These are phyloP conservation scores for Phalangium opilio DNA, from an alignment of 2,888 invertebrate genomes.

Conservation along the genomic window DNA sequence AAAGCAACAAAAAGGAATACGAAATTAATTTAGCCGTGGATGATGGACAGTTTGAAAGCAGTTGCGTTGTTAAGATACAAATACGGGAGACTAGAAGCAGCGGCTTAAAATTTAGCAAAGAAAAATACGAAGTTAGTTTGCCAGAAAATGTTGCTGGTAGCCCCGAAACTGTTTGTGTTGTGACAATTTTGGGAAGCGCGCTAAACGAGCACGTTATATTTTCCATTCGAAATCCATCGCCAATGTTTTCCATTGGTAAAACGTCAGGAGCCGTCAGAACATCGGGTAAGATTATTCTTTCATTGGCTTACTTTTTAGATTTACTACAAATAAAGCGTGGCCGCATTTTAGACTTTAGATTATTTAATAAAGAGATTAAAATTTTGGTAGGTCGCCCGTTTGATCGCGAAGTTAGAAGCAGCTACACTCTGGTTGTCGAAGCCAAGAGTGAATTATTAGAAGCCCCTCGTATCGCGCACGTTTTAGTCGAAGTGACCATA, in stretches of 20 bases:
- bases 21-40: slow-evolving; percentile 18
- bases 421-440: slow-evolving; percentile 70
- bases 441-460: slow-evolving; percentile 28
- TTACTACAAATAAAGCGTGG: too few relatives aligned
- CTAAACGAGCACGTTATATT: slow-evolving; percentile 78
- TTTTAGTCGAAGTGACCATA: slow-evolving; percentile 60
- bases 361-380: too few relatives aligned
- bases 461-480: slow-evolving; percentile 51
- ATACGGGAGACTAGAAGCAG: slow-evolving; percentile 48
- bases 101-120: slow-evolving; percentile 63
- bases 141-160: slow-evolving; percentile 51
- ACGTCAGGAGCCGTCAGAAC: slow-evolving; percentile 87
- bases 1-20: slow-evolving; percentile 16
- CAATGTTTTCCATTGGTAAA: slow-evolving; percentile 66
- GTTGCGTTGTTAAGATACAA: slow-evolving; percentile 49
- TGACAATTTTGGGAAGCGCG: slow-evolving; percentile 69
- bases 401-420: slow-evolving; percentile 67
- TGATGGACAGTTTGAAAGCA: slow-evolving; percentile 48
- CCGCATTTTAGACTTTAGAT: too few relatives aligned
- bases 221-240: slow-evolving; percentile 67
- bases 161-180: slow-evolving; percentile 52
- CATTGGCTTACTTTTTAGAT: too few relatives aligned
- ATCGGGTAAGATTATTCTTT: slow-evolving; percentile 48
- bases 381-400: slow-evolving; percentile 38
- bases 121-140: slow-evolving; percentile 60